phyloP scores from a whole-genome alignment of 2,797 vertebrate species.

The Rhinichthys osculus region DNA sequence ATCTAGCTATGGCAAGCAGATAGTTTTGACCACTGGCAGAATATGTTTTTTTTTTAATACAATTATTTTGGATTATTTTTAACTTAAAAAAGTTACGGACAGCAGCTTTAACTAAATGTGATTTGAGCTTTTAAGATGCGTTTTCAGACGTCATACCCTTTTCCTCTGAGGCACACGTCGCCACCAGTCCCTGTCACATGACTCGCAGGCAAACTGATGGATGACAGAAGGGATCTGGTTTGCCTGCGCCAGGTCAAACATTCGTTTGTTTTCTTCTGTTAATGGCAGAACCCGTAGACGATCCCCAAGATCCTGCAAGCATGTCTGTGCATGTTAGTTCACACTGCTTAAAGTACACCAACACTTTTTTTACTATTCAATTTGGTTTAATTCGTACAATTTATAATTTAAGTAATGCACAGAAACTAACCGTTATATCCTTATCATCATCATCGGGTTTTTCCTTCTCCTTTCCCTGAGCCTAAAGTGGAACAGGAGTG shows the following conservation, averaged over 20 bases:
- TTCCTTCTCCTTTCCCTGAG: conserved; percentile 58
- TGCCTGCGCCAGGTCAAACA: conserved; percentile 77
- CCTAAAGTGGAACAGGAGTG: conserved; percentile 32
- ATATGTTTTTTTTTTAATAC: no score
- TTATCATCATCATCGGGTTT: conserved; percentile 66
- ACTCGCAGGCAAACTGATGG: conserved; percentile 76
- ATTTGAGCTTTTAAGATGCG: conserved; percentile 3
- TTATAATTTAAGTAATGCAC: background rate
- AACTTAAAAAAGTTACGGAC: no score
- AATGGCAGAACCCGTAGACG: conserved; percentile 69
- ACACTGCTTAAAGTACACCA: background rate
- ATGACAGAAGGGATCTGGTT: conserved; percentile 70
- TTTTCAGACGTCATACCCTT: conserved; percentile 65
- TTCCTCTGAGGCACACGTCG: conserved; percentile 79
- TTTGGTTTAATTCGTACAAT: background rate
- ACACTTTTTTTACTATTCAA: background rate
- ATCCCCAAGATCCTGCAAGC: conserved; percentile 65
- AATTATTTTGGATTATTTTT: no score
- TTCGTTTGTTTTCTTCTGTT: conserved; percentile 74
- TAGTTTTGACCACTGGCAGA: no score
- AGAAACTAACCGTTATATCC: conserved; percentile 71
- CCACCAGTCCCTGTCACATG: conserved; percentile 81
- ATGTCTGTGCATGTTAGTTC: conserved; percentile 42
- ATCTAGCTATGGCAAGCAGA: no score
- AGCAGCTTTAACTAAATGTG: background rate